phyloP scores from a whole-genome alignment of 2,888 invertebrate species.

The Galeopsomyia nigrocyanea region DNA sequence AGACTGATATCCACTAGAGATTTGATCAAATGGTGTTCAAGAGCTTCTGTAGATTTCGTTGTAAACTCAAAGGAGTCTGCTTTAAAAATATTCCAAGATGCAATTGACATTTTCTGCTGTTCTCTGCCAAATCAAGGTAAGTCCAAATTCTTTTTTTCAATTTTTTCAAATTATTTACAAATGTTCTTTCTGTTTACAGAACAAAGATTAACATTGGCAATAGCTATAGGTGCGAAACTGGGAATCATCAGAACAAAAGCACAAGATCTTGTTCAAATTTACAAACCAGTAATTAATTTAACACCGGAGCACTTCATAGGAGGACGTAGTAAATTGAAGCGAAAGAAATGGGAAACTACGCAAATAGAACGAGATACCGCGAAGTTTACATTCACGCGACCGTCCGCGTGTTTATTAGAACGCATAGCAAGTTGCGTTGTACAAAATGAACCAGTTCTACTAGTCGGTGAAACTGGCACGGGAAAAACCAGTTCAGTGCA shows the following conservation, averaged over 20 bases:
- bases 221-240: slow-evolving; percentile 82
- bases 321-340: slow-evolving; percentile 74
- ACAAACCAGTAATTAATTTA: slow-evolving; percentile 82
- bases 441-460: slow-evolving; percentile 88
- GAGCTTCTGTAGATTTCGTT: slow-evolving; percentile 82
- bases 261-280: slow-evolving; percentile 82
- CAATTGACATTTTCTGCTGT: slow-evolving; percentile 91
- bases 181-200: slow-evolving; percentile 61
- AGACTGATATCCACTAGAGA: slow-evolving; percentile 87
- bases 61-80: slow-evolving; percentile 79
- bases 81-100: slow-evolving; percentile 85
- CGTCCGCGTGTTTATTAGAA: slow-evolving; percentile 87
- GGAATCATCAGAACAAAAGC: slow-evolving; percentile 87
- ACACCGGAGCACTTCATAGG: slow-evolving; percentile 75
- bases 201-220: slow-evolving; percentile 77
- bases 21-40: slow-evolving; percentile 90
- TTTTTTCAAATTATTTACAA: slow-evolving; percentile 7
- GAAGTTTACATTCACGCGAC: slow-evolving; percentile 87
- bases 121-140: slow-evolving; percentile 74
- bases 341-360: slow-evolving; percentile 54
- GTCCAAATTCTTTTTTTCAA: slow-evolving; percentile 17
- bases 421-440: slow-evolving; percentile 87
- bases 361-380: slow-evolving; percentile 66
- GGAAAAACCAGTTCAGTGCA: slow-evolving; percentile 98
- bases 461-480: slow-evolving; percentile 98